Conservation (phyloP, 2,113 vertebrate genomes). For the Tachysurus fulvidraco region DNA sequence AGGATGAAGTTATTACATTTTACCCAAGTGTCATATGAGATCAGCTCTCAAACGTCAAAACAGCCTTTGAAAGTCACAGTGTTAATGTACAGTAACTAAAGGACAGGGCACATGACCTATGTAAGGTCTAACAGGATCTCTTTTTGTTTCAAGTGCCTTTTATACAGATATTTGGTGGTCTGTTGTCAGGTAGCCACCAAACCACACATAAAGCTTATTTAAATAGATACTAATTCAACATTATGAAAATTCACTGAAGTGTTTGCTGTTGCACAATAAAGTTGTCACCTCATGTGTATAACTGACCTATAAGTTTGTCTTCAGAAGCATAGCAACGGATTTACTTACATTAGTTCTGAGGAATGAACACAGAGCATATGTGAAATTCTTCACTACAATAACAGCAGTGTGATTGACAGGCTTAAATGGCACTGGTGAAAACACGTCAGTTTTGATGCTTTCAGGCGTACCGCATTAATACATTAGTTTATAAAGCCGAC, state of each 20-base stretch:
- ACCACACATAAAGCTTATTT: constrained; percentile 4
- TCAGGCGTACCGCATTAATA: too few relatives aligned
- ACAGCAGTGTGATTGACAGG: not conserved
- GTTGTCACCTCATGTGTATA: not conserved
- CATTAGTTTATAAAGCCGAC: too few relatives aligned
- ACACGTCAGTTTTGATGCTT: not conserved
- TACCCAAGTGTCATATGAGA: not conserved
- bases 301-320: not conserved
- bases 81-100: not conserved
- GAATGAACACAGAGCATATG: not conserved
- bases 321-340: not conserved
- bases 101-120: not conserved
- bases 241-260: not conserved
- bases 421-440: not conserved
- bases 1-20: not conserved
- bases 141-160: not conserved
- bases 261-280: constrained; percentile 22
- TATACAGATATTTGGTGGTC: constrained; percentile 3
- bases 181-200: not conserved
- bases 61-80: not conserved
- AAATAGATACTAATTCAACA: constrained; percentile 16
- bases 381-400: not conserved
- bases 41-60: not conserved
- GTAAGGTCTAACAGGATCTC: not conserved
- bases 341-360: not conserved